phyloP scores from a whole-genome alignment of 2,113 vertebrate genomes.

The Chloebia gouldiae region DNA sequence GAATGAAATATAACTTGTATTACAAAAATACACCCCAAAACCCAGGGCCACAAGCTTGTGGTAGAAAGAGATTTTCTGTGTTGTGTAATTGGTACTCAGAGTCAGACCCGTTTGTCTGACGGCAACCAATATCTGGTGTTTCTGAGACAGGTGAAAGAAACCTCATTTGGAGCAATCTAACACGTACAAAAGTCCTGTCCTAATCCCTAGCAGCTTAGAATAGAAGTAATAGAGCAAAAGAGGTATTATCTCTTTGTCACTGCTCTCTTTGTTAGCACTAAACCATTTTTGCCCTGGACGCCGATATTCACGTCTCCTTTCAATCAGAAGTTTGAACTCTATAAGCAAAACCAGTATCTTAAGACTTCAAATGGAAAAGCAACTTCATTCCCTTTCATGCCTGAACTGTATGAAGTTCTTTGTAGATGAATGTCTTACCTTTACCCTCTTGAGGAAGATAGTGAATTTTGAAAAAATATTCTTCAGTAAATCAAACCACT shows the following conservation, averaged over 20 bases:
- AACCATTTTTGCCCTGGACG: background rate
- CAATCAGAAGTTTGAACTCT: background rate
- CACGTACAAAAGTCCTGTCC: background rate
- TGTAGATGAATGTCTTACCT: constrained; percentile 74
- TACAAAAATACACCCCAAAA: background rate
- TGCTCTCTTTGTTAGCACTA: background rate
- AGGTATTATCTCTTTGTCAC: background rate
- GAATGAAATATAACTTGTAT: constrained; percentile 49
- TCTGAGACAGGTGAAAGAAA: background rate
- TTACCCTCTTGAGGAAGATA: constrained; percentile 91
- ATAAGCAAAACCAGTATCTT: background rate
- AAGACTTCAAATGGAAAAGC: background rate
- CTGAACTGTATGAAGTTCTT: background rate
- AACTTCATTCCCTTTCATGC: background rate
- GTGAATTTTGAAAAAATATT: constrained; percentile 90
- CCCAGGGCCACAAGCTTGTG: background rate
- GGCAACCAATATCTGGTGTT: background rate
- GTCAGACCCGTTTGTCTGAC: background rate
- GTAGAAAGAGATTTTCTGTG: background rate
- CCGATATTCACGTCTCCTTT: background rate
- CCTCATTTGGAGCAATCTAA: background rate
- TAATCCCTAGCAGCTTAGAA: constrained; percentile 2
- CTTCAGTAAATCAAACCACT: constrained; percentile 92
- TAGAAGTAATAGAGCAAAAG: background rate
- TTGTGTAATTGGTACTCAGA: background rate